These are phyloP conservation scores for Dasysyrphus tricinctus DNA, from an alignment of 2,888 invertebrate species.

Conservation along the genomic window DNA sequence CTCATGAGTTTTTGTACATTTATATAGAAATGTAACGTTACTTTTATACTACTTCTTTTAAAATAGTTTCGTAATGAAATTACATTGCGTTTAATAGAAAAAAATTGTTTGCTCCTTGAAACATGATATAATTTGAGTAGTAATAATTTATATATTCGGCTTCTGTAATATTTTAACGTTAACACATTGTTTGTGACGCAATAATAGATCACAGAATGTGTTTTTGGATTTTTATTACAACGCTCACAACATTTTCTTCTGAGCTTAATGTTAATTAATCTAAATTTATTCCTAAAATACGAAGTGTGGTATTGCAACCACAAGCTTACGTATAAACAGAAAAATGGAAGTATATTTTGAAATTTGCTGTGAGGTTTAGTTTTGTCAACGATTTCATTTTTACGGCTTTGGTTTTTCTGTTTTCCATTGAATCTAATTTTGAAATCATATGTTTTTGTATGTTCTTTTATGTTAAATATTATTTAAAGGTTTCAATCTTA, in stretches of 20 bases:
- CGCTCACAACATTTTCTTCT: neutral
- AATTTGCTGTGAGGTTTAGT: conserved; percentile 19
- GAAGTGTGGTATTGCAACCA: conserved; percentile 16
- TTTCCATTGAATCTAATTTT: conserved; percentile 78
- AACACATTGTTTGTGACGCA: conserved; percentile 26
- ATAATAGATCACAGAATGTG: conserved; percentile 3
- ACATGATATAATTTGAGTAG: conserved; percentile 18
- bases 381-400: conserved; percentile 79
- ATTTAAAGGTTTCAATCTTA: conserved; percentile 57
- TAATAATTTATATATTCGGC: neutral
- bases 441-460: conserved; percentile 79
- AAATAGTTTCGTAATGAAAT: conserved; percentile 31
- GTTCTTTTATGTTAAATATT: conserved; percentile 83
- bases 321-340: conserved; percentile 28
- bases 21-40: conserved; percentile 2
- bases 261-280: conserved; percentile 22
- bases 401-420: conserved; percentile 81
- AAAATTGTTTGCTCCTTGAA: conserved; percentile 13
- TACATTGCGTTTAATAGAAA: conserved; percentile 15
- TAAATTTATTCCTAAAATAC: conserved; percentile 31
- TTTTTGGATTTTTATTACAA: neutral
- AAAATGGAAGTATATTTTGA: conserved; percentile 26
- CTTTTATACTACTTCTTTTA: conserved; percentile 9
- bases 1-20: conserved; percentile 15
- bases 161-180: neutral